phyloP scores from a whole-genome alignment of 2,888 invertebrate species.

The Drosophila seclusa region DNA sequence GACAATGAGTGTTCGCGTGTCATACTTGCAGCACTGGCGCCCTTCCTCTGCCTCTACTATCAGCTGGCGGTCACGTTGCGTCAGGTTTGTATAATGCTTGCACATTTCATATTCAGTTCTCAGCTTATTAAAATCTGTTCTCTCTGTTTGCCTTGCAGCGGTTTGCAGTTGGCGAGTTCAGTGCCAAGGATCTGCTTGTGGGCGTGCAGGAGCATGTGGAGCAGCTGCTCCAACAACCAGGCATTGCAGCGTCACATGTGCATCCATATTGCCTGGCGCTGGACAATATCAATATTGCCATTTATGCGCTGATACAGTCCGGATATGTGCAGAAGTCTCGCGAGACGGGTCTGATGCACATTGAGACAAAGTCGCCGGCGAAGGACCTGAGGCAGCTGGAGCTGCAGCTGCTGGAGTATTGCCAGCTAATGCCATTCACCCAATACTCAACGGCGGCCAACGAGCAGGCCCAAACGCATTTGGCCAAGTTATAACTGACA shows the following conservation, averaged over 20 bases:
- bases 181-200: slow-evolving; percentile 86
- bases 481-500: slow-evolving; percentile 83
- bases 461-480: slow-evolving; percentile 66
- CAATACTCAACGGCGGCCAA: slow-evolving; percentile 78
- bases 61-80: slow-evolving; percentile 85
- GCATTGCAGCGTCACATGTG: slow-evolving; percentile 73
- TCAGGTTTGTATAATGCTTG: slow-evolving; percentile 85
- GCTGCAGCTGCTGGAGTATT: slow-evolving; percentile 77
- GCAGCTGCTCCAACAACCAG: slow-evolving; percentile 82
- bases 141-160: slow-evolving; percentile 41
- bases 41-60: slow-evolving; percentile 88
- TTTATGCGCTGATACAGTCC: slow-evolving; percentile 86
- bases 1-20: slow-evolving; percentile 83
- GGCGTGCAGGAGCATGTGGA: slow-evolving; percentile 88
- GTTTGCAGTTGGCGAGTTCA: slow-evolving; percentile 76
- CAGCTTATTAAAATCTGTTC: neutral
- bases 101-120: neutral
- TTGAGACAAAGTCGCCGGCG: slow-evolving; percentile 36
- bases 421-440: slow-evolving; percentile 83
- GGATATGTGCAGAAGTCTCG: slow-evolving; percentile 76
- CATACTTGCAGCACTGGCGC: slow-evolving; percentile 87
- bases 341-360: slow-evolving; percentile 69
- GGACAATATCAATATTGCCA: slow-evolving; percentile 87
- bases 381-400: slow-evolving; percentile 71
- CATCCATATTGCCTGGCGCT: slow-evolving; percentile 92